Base-by-base conservation (phyloP, 2,113 vertebrate genomes). In the Chloebia gouldiae region DNA sequence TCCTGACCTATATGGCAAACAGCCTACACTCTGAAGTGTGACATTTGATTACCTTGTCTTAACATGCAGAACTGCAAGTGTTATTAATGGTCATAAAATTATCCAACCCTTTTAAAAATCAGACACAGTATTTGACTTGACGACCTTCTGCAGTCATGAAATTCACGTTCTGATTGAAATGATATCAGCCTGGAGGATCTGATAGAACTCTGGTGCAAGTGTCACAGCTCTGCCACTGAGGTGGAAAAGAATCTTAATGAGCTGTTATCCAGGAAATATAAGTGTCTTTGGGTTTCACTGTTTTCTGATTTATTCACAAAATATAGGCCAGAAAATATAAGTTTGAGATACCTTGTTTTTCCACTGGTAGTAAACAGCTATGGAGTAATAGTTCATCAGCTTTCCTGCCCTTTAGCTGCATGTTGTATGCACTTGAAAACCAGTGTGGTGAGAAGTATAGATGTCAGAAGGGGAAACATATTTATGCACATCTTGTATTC, bases 31-130 rank as follows among this genome's bases (percentile, higher is more conserved):
- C 56, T 0, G 14, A 95, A 90, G 92, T 23, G 8, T 80, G 92
- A 93, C 94, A 93, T 96, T 96, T 96, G 92, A 95, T 97, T 97
- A 93, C 86, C 76, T 88, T 95, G 82, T 93, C 82, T 95, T 93
- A 90, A 92, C 95, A 83, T 95, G 90, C 93, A 96, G 92, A 94
- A 95, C 94, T 92, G 69, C 72, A 95, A 96, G 92, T 86, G 86
- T 96, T 97, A 92, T 88, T 93, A 97, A 96, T 88, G 96, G 90
- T 93, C 94, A 94, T 97, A 95, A 97, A 96, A 97, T 97, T 93
- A 96, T 86, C 60, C 93, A 96, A 81, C 82, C 94, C 90, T 94
- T 96, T 96, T 93, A 97, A 96, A 96, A 97, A 94, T 96, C 96
- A 95, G 95, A 93, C 88, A 96, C 85, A 93, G 85, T 93, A 71